phyloP scores from a whole-genome alignment of 2,888 invertebrate genomes.

The Nemurella pictetii region DNA sequence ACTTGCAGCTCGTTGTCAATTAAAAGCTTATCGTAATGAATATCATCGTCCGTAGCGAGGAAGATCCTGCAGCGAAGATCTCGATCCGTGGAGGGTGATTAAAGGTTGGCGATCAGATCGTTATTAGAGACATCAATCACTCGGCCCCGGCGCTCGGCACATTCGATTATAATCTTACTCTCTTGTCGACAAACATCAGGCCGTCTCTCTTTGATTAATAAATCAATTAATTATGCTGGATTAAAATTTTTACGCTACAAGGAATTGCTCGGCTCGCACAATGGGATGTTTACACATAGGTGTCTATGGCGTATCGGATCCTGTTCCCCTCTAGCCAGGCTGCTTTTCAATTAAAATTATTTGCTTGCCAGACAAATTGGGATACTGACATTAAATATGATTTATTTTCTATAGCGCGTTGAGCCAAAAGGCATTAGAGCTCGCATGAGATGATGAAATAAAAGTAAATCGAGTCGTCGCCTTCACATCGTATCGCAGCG shows the following conservation, averaged over 20 bases:
- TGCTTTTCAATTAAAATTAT: background rate
- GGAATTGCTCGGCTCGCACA: background rate
- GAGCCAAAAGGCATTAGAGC: background rate
- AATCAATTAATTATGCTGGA: background rate
- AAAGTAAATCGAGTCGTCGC: background rate
- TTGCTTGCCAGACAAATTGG: background rate
- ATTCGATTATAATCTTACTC: background rate
- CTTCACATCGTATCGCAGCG: background rate
- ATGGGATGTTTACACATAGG: background rate
- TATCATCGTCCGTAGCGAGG: constrained; percentile 27
- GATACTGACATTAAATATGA: background rate
- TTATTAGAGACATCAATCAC: background rate
- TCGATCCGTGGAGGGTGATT: background rate
- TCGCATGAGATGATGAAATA: background rate
- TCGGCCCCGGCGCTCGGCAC: background rate
- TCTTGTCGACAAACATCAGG: background rate
- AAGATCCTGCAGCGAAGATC: background rate
- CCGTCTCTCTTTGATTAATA: background rate
- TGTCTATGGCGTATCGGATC: too few species aligned
- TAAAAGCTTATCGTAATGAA: constrained; percentile 33
- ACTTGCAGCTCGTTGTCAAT: constrained; percentile 14
- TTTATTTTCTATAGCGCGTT: background rate
- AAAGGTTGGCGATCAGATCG: background rate
- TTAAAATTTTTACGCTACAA: background rate
- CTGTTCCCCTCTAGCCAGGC: background rate